Conservation (phyloP, 2,888 invertebrate genomes). For the Pogonocherus hispidulus region DNA sequence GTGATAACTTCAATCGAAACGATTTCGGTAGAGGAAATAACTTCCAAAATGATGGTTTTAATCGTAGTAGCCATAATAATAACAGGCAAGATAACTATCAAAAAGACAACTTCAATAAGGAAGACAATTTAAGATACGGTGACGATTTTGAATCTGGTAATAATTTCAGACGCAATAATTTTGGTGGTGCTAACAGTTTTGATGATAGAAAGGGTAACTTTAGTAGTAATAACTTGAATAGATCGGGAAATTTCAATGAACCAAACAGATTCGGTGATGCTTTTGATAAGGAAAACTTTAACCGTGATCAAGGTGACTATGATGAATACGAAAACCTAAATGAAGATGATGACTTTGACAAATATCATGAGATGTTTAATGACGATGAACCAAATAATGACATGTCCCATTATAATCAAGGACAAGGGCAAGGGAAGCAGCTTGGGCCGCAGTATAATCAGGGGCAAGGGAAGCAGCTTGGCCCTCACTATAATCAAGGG, state of each 20-base stretch:
- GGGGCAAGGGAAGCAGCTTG: too few species aligned
- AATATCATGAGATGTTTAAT: constrained; percentile 51
- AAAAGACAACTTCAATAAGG: constrained; percentile 24
- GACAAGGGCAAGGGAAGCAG: background rate
- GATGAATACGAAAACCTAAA: constrained; percentile 48
- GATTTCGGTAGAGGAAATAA: constrained; percentile 37
- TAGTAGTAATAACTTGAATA: constrained; percentile 3
- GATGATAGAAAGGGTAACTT: background rate
- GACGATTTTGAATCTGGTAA: constrained; percentile 13
- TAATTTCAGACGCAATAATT: constrained; percentile 32
- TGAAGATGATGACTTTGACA: constrained; percentile 53
- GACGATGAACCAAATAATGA: constrained; percentile 45
- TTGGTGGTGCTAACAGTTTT: too few species aligned
- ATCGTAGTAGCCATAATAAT: constrained; percentile 33
- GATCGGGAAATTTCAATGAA: constrained; percentile 22
- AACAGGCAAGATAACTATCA: constrained; percentile 29
- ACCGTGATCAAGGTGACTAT: constrained; percentile 30
- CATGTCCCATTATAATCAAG: background rate
- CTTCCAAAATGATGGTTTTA: constrained; percentile 11
- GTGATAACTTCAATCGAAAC: constrained; percentile 1
- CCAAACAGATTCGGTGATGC: constrained; percentile 24
- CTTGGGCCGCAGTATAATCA: background rate
- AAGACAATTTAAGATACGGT: constrained; percentile 19
- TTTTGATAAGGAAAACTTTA: constrained; percentile 21
- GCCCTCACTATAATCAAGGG: too few species aligned